Percentiles rank a stretch among this genome's conserved stretches.
Conservation (phyloP, 2,797 vertebrate genomes). For the Myiothlypis coronata region DNA sequence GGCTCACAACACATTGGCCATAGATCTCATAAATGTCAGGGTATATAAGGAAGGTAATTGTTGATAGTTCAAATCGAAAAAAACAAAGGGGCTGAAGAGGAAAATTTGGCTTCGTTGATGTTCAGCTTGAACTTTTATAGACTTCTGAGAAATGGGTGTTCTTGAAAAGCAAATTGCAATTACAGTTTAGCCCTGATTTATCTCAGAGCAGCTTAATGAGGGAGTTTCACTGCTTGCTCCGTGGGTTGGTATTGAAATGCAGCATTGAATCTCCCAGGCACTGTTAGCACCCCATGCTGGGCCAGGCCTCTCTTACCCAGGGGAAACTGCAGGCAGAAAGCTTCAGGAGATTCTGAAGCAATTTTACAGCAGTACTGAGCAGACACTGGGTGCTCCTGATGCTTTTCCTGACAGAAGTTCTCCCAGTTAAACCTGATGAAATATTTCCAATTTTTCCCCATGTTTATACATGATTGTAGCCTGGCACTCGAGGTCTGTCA, state of each 20-base stretch:
- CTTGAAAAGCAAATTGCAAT: conserved; percentile 47
- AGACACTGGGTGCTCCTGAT: not conserved
- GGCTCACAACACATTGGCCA: not conserved
- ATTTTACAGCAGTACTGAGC: not conserved
- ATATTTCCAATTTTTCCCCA: not conserved
- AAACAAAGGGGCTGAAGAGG: conserved; percentile 26
- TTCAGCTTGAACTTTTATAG: conserved; percentile 19
- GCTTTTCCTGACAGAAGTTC: not conserved
- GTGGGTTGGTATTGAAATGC: conserved; percentile 1
- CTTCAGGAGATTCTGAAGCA: not conserved
- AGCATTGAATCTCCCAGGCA: not conserved
- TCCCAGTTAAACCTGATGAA: not conserved
- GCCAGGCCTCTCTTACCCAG: not conserved
- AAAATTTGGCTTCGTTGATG: not conserved
- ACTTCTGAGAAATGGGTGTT: conserved; percentile 28
- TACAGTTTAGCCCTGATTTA: conserved; percentile 35
- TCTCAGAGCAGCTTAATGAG: not conserved
- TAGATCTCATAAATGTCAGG: conserved; percentile 44
- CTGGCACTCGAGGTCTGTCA: not conserved
- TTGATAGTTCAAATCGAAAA: not conserved
- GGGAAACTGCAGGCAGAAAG: not conserved
- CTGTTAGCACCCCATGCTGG: not conserved
- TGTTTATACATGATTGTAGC: not conserved
- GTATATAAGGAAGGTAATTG: not conserved
- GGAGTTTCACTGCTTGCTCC: not conserved